These are phyloP conservation scores for Galleria mellonella DNA, from an alignment of 1,140 invertebrate species.

Conservation along the genomic window DNA sequence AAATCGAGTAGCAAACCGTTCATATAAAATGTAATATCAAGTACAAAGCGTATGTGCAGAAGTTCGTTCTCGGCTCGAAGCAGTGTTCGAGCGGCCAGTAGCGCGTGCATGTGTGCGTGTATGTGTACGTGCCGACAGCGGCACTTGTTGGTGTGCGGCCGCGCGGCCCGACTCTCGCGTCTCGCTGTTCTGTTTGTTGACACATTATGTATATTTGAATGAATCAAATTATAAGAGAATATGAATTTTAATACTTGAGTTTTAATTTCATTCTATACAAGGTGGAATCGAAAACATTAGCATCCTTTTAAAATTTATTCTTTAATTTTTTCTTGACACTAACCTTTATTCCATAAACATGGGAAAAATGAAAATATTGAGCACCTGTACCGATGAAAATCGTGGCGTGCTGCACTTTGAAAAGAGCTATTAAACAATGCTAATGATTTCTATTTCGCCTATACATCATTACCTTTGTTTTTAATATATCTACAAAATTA, in stretches of 20 bases:
- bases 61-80: slow-evolving; percentile 54
- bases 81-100: slow-evolving; percentile 27
- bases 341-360: too few species aligned
- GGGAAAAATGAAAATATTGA: too few species aligned
- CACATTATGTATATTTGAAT: slow-evolving; percentile 73
- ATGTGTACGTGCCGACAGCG: slow-evolving; percentile 4
- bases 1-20: slow-evolving; percentile 13
- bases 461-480: too few species aligned
- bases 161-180: slow-evolving; percentile 43
- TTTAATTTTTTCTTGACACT: too few species aligned
- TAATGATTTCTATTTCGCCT: too few species aligned
- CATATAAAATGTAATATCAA: slow-evolving; percentile 28
- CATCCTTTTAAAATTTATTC: too few species aligned
- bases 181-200: slow-evolving; percentile 72
- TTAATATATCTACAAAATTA: too few species aligned
- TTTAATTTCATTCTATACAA: background rate
- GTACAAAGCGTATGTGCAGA: slow-evolving; percentile 72
- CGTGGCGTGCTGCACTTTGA: too few species aligned
- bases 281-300: too few species aligned
- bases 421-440: too few species aligned
- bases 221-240: slow-evolving; percentile 74
- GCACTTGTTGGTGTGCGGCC: slow-evolving; percentile 1
- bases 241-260: slow-evolving; percentile 52
- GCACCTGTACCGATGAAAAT: too few species aligned
- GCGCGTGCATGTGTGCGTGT: slow-evolving; percentile 19